Evolutionary conservation across 2,797 vertebrate species (phyloP), one percentile per base, ranked within the genome.

Genomic region (Xiphophorus birchmanni): DNA sequence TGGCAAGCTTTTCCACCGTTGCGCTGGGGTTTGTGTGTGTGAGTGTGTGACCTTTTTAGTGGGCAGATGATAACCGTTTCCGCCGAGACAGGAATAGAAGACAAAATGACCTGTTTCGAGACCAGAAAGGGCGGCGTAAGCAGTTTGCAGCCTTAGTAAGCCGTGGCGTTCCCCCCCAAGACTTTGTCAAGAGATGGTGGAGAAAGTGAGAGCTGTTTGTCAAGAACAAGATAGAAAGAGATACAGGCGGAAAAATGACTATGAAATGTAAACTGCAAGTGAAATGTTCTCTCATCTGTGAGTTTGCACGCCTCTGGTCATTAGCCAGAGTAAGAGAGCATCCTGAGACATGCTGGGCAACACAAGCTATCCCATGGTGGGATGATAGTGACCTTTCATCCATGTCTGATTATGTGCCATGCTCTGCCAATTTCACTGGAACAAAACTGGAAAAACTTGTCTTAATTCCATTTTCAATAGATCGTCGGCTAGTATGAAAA

Each of bases 101-200:
- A 94, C 86, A 92, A 96, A 96, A 96, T 94, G 92, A 95, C 93
- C 93, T 94, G 94, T 95, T 96, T 92, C 90, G 88, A 92, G 92
- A 92, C 90, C 90, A 93, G 84, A 92, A 94, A 94, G 92, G 91
- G 91, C 83, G 84, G 91, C 45, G 86, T 92, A 93, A 94, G 95
- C 93, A 92, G 89, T 94, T 91, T 86, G 80, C 87, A 87, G 86
- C 91, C 82, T 86, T 90, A 90, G 94, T 92, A 89, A 87, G 89
- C 83, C 73, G 40, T 82, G 75, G 40, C 82, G 75, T 76, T 86
- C 77, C 77, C 86, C 81, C 40, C 23, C 5, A 71, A 73, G 69
- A 73, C n/a, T 45, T 89, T 94, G 93, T 95, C 52, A 76, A 87
- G 78, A 82, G 80, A 86, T 78, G 69, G 73, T 80, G 74, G 76